A percentile compares a stretch with the other conserved stretches of the same genome.
Evolutionary conservation across 2,888 invertebrate genomes (phyloP).

Genomic region (Acronicta alni): DNA sequence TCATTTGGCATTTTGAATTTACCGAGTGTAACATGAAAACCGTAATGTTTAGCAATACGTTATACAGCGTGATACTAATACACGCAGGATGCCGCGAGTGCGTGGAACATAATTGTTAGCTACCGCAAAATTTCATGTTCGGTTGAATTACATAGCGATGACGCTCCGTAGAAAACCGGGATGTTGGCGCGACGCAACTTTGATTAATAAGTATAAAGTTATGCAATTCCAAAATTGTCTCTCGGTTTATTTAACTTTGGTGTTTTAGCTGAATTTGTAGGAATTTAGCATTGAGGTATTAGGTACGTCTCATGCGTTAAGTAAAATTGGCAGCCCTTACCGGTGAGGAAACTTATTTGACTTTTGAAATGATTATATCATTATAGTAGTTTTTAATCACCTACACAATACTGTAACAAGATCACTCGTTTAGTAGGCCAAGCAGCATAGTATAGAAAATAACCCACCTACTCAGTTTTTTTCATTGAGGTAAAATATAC

Average conservation of each 20-base stretch:
- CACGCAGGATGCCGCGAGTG: slow-evolving; percentile 50
- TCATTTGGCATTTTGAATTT: slow-evolving; percentile 14
- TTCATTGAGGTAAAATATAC: slow-evolving; percentile 1
- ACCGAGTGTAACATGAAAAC: slow-evolving; percentile 34
- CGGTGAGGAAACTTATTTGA: too few relatives aligned
- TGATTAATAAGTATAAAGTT: slow-evolving; percentile 65
- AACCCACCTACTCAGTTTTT: too few relatives aligned
- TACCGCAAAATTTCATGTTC: slow-evolving; percentile 69
- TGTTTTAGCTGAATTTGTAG: slow-evolving; percentile 5
- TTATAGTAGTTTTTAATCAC: too few relatives aligned
- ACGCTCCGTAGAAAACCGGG: slow-evolving; percentile 33
- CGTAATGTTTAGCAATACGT: slow-evolving; percentile 53
- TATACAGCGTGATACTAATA: slow-evolving; percentile 48
- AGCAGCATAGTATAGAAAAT: neutral
- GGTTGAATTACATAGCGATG: slow-evolving; percentile 66
- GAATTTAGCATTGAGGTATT: neutral
- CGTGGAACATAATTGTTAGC: slow-evolving; percentile 64
- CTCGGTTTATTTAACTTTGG: slow-evolving; percentile 36
- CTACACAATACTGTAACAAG: too few relatives aligned
- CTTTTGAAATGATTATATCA: too few relatives aligned
- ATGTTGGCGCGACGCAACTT: slow-evolving; percentile 56
- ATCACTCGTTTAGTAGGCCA: neutral
- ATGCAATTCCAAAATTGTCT: slow-evolving; percentile 50
- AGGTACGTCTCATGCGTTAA: neutral
- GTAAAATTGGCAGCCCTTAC: too few relatives aligned